These are phyloP conservation scores for Halictus rubicundus DNA, from an alignment of 1,140 invertebrate species.

Conservation along the genomic window DNA sequence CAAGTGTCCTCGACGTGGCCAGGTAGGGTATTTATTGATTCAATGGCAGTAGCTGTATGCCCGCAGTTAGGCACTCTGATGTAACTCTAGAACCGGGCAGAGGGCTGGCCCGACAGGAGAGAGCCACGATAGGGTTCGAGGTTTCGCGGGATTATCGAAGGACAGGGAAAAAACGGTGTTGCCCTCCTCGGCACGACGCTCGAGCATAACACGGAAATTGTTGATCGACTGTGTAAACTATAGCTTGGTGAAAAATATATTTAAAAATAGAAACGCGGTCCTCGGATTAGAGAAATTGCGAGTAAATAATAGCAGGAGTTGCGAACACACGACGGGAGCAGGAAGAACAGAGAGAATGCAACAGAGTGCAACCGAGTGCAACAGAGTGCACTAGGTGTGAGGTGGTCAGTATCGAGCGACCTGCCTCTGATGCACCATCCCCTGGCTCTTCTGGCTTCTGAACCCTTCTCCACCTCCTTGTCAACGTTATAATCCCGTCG, in stretches of 20 bases:
- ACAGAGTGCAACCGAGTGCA: background rate
- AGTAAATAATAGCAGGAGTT: background rate
- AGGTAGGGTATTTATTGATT: slow-evolving; percentile 67
- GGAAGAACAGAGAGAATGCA: background rate
- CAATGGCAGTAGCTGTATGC: slow-evolving; percentile 47
- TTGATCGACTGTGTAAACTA: no score
- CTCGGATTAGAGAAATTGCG: background rate
- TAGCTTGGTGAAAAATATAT: no score
- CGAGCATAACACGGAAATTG: no score
- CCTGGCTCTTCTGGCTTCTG: slow-evolving; percentile 30
- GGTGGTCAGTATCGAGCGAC: slow-evolving; percentile 56
- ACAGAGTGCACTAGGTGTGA: slow-evolving; percentile 42
- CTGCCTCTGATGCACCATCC: slow-evolving; percentile 36
- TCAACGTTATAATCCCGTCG: slow-evolving; percentile 20
- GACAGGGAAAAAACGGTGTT: background rate
- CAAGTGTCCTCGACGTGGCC: slow-evolving; percentile 55
- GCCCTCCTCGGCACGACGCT: no score
- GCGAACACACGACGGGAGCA: background rate
- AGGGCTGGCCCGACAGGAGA: slow-evolving; percentile 20
- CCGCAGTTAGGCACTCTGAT: slow-evolving; percentile 60
- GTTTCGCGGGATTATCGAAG: slow-evolving; percentile 4
- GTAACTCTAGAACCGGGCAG: slow-evolving; percentile 55
- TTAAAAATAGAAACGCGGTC: no score
- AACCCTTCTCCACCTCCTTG: slow-evolving; percentile 24
- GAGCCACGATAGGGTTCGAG: slow-evolving; percentile 25